Evolutionary conservation across 2,113 vertebrate species (phyloP).

Genomic region (Tyrannus savana): DNA sequence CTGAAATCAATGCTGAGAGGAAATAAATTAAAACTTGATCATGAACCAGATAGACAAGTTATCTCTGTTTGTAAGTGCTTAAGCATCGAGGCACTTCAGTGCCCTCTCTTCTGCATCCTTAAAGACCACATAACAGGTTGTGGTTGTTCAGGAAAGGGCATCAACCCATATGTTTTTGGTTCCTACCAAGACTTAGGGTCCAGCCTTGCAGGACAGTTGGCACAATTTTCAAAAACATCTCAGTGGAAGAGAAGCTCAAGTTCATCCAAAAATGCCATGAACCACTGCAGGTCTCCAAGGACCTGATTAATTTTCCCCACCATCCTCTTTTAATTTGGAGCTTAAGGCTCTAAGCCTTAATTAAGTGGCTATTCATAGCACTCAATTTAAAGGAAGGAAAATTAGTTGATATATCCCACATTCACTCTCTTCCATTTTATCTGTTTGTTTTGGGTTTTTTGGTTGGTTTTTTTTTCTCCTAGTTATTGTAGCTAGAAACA

Average conservation of each 20-base stretch:
- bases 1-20: background rate
- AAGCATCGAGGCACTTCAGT: background rate
- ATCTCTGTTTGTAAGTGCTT: background rate
- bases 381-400: background rate
- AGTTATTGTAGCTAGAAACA: background rate
- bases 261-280: background rate
- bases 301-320: background rate
- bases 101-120: background rate
- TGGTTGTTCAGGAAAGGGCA: background rate
- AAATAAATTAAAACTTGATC: background rate
- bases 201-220: background rate
- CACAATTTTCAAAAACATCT: background rate
- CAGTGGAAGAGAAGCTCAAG: background rate
- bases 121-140: background rate
- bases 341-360: background rate
- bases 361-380: background rate
- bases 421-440: background rate
- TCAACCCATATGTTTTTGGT: accelerated
- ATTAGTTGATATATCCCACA: background rate
- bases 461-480: background rate
- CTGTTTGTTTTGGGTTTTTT: background rate
- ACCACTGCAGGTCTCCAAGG: background rate
- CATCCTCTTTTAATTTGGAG: background rate
- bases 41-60: background rate
- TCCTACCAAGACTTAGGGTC: background rate